Conservation (phyloP, 1,140 invertebrate species). For the Drosophila micromelanica region DNA sequence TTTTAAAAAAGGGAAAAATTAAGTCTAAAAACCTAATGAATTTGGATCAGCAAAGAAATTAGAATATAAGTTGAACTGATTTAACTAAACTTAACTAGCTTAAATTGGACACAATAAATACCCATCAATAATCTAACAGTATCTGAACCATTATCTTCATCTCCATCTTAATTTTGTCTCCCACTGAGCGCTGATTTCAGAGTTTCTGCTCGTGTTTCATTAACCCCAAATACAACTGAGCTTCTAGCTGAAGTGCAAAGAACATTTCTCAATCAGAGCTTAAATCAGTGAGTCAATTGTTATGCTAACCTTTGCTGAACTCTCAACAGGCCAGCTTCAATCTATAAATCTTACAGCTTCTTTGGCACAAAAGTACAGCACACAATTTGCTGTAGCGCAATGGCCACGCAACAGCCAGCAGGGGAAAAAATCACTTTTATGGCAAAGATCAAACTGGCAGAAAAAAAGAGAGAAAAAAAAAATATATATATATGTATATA, state of each 20-base stretch:
- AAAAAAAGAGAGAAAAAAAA: constrained; percentile 8
- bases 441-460: constrained; percentile 80
- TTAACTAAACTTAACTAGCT: no score
- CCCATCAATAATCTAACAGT: constrained; percentile 24
- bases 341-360: constrained; percentile 46
- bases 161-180: neutral
- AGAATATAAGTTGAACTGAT: no score
- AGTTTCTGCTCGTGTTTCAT: constrained; percentile 22
- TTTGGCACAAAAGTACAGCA: constrained; percentile 66
- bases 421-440: constrained; percentile 79
- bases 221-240: constrained; percentile 28
- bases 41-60: no score
- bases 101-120: neutral
- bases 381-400: constrained; percentile 75
- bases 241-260: constrained; percentile 7
- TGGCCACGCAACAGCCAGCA: constrained; percentile 70
- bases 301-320: constrained; percentile 38
- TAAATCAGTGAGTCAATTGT: constrained; percentile 43
- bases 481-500: no score
- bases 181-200: constrained; percentile 22
- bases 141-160: constrained; percentile 13
- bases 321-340: constrained; percentile 28
- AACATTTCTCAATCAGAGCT: constrained; percentile 33
- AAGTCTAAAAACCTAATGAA: no score
- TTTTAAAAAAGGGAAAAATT: no score